phyloP scores from a whole-genome alignment of 1,140 invertebrate genomes.

The Drosophila auraria region DNA sequence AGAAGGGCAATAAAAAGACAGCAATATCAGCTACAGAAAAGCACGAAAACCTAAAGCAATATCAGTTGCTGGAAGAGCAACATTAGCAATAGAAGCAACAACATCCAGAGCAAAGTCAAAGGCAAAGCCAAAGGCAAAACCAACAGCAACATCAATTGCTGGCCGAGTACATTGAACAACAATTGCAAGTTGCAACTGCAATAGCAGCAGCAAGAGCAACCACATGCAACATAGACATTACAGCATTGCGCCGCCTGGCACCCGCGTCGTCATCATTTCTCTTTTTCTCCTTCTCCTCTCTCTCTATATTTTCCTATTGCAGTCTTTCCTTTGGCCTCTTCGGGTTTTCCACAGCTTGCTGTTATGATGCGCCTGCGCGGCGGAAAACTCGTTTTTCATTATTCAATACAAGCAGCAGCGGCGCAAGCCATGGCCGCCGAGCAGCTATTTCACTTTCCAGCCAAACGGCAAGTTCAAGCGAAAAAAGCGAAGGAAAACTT shows the following conservation, averaged over 20 bases:
- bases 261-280: slow-evolving; percentile 49
- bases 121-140: slow-evolving; percentile 15
- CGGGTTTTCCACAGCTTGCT: slow-evolving; percentile 71
- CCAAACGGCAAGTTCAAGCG: slow-evolving; percentile 70
- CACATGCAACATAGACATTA: slow-evolving; percentile 61
- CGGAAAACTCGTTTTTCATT: slow-evolving; percentile 82
- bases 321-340: slow-evolving; percentile 25
- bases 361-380: slow-evolving; percentile 66
- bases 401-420: slow-evolving; percentile 70
- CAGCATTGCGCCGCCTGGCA: slow-evolving; percentile 70
- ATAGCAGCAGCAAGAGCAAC: slow-evolving; percentile 13
- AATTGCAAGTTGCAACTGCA: slow-evolving; percentile 3
- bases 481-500: slow-evolving; percentile 48
- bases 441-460: slow-evolving; percentile 77
- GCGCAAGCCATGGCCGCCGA: slow-evolving; percentile 42
- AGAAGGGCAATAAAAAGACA: neutral
- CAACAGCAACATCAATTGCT: slow-evolving; percentile 11
- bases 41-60: slow-evolving; percentile 5
- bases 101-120: slow-evolving; percentile 7
- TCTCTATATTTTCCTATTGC: slow-evolving; percentile 5
- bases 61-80: slow-evolving; percentile 3
- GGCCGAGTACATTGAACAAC: slow-evolving; percentile 7
- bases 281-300: slow-evolving; percentile 1
- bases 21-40: neutral
- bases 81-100: slow-evolving; percentile 13